These are phyloP conservation scores for Nezara viridula DNA, from an alignment of 2,888 invertebrate genomes.

Conservation along the genomic window DNA sequence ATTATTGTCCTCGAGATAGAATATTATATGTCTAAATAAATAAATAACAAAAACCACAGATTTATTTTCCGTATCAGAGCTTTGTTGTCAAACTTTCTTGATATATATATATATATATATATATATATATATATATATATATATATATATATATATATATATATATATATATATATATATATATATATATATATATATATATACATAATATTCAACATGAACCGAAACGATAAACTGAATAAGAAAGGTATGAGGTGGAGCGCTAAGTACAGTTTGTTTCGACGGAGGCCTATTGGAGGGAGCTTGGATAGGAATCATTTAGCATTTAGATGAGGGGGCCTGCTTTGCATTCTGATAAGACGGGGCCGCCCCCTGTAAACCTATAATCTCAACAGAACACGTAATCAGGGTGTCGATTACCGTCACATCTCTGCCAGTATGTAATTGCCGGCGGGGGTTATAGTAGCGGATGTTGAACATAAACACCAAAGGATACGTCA, in stretches of 20 bases:
- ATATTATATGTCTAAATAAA: too few species aligned
- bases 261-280: conserved; percentile 31
- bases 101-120: too few species aligned
- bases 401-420: conserved; percentile 15
- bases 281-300: conserved; percentile 12
- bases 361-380: conserved; percentile 19
- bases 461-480: conserved; percentile 5
- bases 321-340: conserved; percentile 46
- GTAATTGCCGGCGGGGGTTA: background rate
- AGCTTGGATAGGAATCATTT: conserved; percentile 37
- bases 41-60: too few species aligned
- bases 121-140: too few species aligned
- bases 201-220: background rate
- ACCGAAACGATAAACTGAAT: background rate
- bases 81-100: too few species aligned
- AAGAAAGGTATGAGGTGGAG: background rate
- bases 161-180: too few species aligned
- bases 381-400: conserved; percentile 46
- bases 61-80: too few species aligned
- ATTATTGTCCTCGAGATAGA: too few species aligned
- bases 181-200: background rate
- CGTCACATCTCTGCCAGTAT: background rate
- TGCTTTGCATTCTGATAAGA: conserved; percentile 47
- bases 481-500: background rate
- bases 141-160: too few species aligned